phyloP scores from a whole-genome alignment of 2,797 vertebrate species.

The Channa striata region DNA sequence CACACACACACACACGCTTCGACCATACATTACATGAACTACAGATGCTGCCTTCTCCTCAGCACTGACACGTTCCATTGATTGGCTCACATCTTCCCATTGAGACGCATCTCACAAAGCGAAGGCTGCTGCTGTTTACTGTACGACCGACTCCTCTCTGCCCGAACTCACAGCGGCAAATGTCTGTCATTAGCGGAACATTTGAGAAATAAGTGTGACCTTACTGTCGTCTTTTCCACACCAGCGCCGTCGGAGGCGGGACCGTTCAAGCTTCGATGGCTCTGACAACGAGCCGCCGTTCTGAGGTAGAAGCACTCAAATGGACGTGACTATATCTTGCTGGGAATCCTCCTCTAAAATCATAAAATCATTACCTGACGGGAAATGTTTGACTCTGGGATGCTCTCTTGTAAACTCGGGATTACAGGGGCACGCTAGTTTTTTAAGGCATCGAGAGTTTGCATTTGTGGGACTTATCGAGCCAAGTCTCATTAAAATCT shows the following conservation, averaged over 20 bases:
- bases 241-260: slow-evolving; percentile 19
- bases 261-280: slow-evolving; percentile 17
- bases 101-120: slow-evolving; percentile 66
- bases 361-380: slow-evolving; percentile 64
- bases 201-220: slow-evolving; percentile 65
- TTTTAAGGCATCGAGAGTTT: slow-evolving; percentile 71
- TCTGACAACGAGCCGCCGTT: slow-evolving; percentile 6
- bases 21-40: slow-evolving; percentile 49
- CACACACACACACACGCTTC: slow-evolving; percentile 29
- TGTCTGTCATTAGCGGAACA: slow-evolving; percentile 63
- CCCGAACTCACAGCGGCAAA: slow-evolving; percentile 48
- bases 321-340: slow-evolving; percentile 56
- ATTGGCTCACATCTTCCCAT: slow-evolving; percentile 68
- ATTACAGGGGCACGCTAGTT: slow-evolving; percentile 71
- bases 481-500: slow-evolving; percentile 77
- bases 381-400: slow-evolving; percentile 69
- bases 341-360: slow-evolving; percentile 53
- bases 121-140: slow-evolving; percentile 58
- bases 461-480: slow-evolving; percentile 82
- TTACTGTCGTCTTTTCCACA: slow-evolving; percentile 34
- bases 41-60: slow-evolving; percentile 43
- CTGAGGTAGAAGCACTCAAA: slow-evolving; percentile 23
- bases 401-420: slow-evolving; percentile 64
- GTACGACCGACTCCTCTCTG: slow-evolving; percentile 56
- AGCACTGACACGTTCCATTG: slow-evolving; percentile 57